Evolutionary conservation across 2,797 vertebrate species (phyloP).

Genomic region (Hylomyscus alleni): DNA sequence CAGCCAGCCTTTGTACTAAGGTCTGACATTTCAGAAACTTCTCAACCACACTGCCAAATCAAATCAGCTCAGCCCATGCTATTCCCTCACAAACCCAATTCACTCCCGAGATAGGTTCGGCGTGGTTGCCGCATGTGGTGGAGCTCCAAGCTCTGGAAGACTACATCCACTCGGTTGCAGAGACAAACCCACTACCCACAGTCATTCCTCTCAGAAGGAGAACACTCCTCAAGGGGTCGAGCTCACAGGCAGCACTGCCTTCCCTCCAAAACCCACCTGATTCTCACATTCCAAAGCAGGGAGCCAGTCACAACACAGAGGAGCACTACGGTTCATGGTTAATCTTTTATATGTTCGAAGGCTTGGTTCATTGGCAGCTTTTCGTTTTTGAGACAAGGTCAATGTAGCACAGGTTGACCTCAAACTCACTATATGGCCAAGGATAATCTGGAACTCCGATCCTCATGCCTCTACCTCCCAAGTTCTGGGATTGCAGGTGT

Average conservation of each 20-base stretch:
- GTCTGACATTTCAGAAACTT: slow-evolving; percentile 74
- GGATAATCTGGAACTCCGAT: not conserved
- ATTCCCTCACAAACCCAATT: slow-evolving; percentile 41
- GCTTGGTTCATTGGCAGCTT: not conserved
- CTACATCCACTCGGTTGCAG: not conserved
- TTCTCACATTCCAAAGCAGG: slow-evolving; percentile 38
- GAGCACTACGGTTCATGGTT: not conserved
- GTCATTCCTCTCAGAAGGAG: not conserved
- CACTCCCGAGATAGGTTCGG: not conserved
- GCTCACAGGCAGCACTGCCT: not conserved
- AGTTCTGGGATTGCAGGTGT: not conserved
- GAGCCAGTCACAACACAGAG: not conserved
- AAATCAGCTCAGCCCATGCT: slow-evolving; percentile 36
- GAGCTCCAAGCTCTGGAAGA: not conserved
- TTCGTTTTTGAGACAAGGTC: not conserved
- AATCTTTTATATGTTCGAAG: not conserved
- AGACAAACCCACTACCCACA: not conserved
- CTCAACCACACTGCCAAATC: slow-evolving; percentile 62
- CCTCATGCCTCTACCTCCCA: not conserved
- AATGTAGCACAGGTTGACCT: not conserved
- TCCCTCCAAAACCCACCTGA: not conserved
- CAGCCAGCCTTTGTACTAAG: slow-evolving; percentile 64
- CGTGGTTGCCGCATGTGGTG: not conserved
- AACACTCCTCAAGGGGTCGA: rapidly evolving
- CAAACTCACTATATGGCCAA: not conserved